Percentiles rank a stretch among this genome's conserved stretches.
phyloP scores from a whole-genome alignment of 2,113 vertebrate genomes.

The Ptilorrhoa leucosticta region DNA sequence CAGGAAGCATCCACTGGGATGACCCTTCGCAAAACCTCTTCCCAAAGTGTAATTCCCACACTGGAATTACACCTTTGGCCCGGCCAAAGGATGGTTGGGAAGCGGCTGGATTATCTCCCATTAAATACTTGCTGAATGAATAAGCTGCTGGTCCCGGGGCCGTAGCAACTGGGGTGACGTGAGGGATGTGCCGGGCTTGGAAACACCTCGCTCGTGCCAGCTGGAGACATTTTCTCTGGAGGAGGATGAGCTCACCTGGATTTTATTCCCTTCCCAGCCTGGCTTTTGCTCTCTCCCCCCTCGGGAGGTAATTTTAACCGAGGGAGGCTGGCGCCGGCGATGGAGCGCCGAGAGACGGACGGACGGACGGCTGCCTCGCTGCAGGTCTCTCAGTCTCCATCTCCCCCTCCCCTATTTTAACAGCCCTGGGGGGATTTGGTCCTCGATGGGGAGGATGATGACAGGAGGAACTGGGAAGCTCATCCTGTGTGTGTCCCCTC shows the following conservation, averaged over 20 bases:
- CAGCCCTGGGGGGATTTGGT: background rate
- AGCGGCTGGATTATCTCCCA: background rate
- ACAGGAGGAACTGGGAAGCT: background rate
- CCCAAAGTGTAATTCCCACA: background rate
- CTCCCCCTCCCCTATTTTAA: background rate
- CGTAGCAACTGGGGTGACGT: background rate
- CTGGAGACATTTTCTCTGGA: background rate
- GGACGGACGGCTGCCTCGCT: background rate
- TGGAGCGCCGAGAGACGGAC: background rate
- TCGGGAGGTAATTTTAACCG: background rate
- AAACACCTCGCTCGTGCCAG: background rate
- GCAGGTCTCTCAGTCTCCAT: background rate
- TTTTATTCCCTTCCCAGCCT: conserved; percentile 32
- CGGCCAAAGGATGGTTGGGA: background rate
- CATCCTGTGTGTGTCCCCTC: background rate
- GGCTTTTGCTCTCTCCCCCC: background rate
- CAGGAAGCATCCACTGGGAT: background rate
- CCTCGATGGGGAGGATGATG: background rate
- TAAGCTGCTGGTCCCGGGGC: background rate
- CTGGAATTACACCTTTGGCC: background rate
- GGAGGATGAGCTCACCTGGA: conserved; percentile 47
- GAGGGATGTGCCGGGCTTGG: conserved; percentile 21
- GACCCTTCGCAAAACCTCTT: background rate
- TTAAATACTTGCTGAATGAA: background rate
- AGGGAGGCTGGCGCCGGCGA: background rate